phyloP scores from a whole-genome alignment of 2,797 vertebrate species.

The Sebastes diaconus region DNA sequence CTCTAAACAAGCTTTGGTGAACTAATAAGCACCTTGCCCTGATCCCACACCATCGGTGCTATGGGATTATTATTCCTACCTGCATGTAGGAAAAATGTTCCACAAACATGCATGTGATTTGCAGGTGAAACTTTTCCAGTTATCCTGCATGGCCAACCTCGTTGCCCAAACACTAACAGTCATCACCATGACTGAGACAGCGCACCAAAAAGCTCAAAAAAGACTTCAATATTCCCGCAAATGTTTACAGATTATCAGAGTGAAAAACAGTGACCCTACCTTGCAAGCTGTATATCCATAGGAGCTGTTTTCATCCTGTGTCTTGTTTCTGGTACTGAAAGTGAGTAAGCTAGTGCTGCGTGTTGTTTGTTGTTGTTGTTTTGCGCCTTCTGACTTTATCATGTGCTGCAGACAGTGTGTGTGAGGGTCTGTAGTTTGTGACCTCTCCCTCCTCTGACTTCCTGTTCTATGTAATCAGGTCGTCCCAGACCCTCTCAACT shows the following conservation, averaged over 20 bases:
- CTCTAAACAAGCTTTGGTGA: not conserved
- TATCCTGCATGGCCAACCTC: not conserved
- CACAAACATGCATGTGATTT: not conserved
- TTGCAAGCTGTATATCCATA: slow-evolving; percentile 20
- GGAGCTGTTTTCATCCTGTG: slow-evolving; percentile 10
- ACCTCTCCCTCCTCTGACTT: slow-evolving; percentile 81
- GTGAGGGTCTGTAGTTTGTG: slow-evolving; percentile 60
- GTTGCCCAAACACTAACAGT: not conserved
- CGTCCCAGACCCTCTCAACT: slow-evolving; percentile 72
- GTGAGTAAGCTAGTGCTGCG: not conserved
- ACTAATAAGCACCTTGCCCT: not conserved
- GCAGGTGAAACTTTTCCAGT: not conserved
- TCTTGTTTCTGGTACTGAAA: not conserved
- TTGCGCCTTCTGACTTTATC: slow-evolving; percentile 75
- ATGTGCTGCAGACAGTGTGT: slow-evolving; percentile 54
- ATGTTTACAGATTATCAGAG: not conserved
- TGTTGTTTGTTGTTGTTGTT: slow-evolving; percentile 54
- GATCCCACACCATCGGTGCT: not conserved
- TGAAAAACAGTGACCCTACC: slow-evolving; percentile 46
- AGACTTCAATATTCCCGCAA: not conserved
- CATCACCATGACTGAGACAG: not conserved
- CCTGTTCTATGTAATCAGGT: slow-evolving; percentile 82
- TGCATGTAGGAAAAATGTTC: not conserved
- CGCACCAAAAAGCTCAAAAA: not conserved
- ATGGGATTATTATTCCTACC: not conserved